Evolutionary conservation across 1,140 invertebrate genomes (phyloP).

Genomic region (Xylocopa sonorina): DNA sequence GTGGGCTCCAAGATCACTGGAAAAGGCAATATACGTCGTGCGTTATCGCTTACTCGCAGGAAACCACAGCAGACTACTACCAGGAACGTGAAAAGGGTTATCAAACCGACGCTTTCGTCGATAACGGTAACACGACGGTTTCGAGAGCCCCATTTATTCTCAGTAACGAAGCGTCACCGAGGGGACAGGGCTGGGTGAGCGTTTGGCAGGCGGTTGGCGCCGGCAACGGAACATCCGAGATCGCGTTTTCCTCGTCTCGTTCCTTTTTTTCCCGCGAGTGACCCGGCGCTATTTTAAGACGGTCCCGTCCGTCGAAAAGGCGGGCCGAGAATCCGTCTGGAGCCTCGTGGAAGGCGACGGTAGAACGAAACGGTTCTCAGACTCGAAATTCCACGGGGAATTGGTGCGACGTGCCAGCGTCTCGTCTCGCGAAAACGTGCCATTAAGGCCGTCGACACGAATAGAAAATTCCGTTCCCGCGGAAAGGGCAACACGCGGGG

Average conservation of each 20-base stretch:
- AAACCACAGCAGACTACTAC: neutral
- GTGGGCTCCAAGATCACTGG: too few species aligned
- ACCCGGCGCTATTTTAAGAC: conserved; percentile 47
- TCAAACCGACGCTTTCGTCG: neutral
- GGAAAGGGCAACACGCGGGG: neutral
- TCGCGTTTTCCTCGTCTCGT: neutral
- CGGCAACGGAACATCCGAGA: neutral
- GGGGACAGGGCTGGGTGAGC: too few species aligned
- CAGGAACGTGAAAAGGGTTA: conserved; percentile 3
- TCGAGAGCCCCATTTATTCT: neutral
- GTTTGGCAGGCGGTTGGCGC: too few species aligned
- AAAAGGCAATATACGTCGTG: too few species aligned
- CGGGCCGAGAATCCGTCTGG: conserved; percentile 37
- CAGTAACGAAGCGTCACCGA: neutral
- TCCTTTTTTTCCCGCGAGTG: neutral
- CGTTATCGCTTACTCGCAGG: neutral
- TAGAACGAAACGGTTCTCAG: conserved; percentile 26
- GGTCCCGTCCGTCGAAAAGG: conserved; percentile 14
- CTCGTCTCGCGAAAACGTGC: conserved; percentile 42
- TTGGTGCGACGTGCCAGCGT: conserved; percentile 22
- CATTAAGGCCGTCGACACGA: conserved; percentile 45
- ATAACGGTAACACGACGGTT: neutral
- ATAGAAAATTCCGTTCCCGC: conserved; percentile 48
- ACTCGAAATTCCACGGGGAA: conserved; percentile 46
- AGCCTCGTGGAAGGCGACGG: conserved; percentile 34